phyloP scores from a whole-genome alignment of 2,113 vertebrate species.

The Anser cygnoides region DNA sequence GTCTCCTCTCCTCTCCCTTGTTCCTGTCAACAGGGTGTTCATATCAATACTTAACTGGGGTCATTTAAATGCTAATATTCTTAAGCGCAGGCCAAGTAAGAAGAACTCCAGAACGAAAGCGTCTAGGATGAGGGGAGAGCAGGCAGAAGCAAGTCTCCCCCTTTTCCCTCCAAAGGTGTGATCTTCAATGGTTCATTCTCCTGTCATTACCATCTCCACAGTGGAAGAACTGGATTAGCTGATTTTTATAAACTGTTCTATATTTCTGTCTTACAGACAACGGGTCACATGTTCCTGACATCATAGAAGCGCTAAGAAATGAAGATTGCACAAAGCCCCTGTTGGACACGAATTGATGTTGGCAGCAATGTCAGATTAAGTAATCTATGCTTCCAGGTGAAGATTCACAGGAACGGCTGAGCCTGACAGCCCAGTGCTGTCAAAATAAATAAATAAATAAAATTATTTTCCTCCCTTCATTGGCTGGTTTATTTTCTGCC shows the following conservation, averaged over 20 bases:
- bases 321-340: not conserved
- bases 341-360: conserved; percentile 30
- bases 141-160: not conserved
- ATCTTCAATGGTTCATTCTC: not conserved
- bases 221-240: not conserved
- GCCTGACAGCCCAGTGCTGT: not conserved
- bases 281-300: not conserved
- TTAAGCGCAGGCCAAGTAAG: not conserved
- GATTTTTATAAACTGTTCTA: not conserved
- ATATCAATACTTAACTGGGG: not conserved
- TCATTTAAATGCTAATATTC: conserved; percentile 3
- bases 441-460: not conserved
- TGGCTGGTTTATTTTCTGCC: not conserved
- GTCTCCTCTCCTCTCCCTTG: not conserved
- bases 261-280: not conserved
- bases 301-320: conserved; percentile 36
- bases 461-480: not conserved
- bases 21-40: not conserved
- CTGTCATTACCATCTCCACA: not conserved
- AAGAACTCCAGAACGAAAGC: not conserved
- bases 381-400: conserved; percentile 18
- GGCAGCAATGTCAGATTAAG: conserved; percentile 30
- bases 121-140: not conserved
- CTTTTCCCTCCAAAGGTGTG: not conserved
- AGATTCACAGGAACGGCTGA: not conserved